A percentile compares a stretch with the other conserved stretches of the same genome.
phyloP scores from a whole-genome alignment of 2,113 vertebrate genomes.

The Myotis yumanensis region DNA sequence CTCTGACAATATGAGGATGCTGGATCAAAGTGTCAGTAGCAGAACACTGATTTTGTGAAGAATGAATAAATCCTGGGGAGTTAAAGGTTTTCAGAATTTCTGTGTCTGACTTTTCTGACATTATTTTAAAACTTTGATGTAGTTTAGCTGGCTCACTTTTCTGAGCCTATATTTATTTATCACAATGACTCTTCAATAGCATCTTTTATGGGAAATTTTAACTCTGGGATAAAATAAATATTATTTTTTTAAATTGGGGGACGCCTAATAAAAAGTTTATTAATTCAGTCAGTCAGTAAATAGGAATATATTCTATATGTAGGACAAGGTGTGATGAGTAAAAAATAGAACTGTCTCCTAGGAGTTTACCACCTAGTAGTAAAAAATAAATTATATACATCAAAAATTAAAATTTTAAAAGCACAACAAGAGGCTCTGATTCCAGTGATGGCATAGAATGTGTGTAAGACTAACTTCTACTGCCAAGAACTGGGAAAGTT shows the following conservation, averaged over 20 bases:
- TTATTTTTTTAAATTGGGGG: constrained; percentile 47
- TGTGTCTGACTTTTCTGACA: constrained; percentile 60
- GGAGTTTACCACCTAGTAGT: not conserved
- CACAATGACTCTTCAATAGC: constrained; percentile 54
- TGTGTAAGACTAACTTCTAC: not conserved
- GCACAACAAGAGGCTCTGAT: not conserved
- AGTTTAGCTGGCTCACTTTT: constrained; percentile 63
- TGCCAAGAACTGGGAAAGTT: not conserved
- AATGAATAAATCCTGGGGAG: constrained; percentile 63
- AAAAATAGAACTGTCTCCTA: constrained; percentile 5
- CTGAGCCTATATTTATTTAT: constrained; percentile 59
- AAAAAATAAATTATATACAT: constrained; percentile 19
- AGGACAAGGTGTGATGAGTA: not conserved
- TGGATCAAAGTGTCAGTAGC: constrained; percentile 61
- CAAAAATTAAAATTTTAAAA: constrained; percentile 24
- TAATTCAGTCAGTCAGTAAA: constrained; percentile 27
- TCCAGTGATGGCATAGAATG: not conserved
- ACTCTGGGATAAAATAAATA: constrained; percentile 47
- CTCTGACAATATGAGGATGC: constrained; percentile 33
- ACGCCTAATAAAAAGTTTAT: constrained; percentile 7
- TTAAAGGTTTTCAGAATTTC: constrained; percentile 60
- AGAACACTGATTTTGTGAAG: constrained; percentile 33
- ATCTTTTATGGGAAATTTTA: constrained; percentile 61
- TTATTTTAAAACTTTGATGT: constrained; percentile 73
- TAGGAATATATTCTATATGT: not conserved